These are phyloP conservation scores for Pollenia angustigena DNA, from an alignment of 2,888 invertebrate species.

Conservation along the genomic window DNA sequence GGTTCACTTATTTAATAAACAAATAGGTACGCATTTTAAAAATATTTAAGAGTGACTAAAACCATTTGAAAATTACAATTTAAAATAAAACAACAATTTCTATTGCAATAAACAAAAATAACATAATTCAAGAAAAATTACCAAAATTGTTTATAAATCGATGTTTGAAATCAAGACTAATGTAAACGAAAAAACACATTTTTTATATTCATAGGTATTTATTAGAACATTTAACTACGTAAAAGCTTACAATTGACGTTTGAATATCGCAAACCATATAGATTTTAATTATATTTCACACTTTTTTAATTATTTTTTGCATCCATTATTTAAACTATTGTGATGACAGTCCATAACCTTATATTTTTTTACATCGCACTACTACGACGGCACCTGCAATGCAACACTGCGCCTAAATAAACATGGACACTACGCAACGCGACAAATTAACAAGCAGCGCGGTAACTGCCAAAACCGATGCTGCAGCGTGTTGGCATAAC, in stretches of 20 bases:
- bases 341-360: constrained; percentile 68
- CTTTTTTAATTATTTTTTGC: constrained; percentile 73
- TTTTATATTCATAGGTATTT: constrained; percentile 43
- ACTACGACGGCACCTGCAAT: constrained; percentile 78
- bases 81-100: not conserved
- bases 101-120: not conserved
- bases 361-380: constrained; percentile 52
- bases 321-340: constrained; percentile 11
- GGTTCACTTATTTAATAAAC: too few species aligned
- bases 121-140: not conserved
- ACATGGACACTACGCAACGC: constrained; percentile 73
- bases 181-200: constrained; percentile 61
- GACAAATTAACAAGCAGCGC: constrained; percentile 78
- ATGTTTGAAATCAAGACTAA: constrained; percentile 58
- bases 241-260: not conserved
- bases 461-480: constrained; percentile 74
- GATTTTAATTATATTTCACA: constrained; percentile 35
- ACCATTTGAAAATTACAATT: too few species aligned
- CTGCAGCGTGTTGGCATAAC: constrained; percentile 53
- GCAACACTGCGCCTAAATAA: constrained; percentile 71
- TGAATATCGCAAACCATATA: not conserved
- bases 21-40: too few species aligned
- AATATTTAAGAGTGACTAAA: too few species aligned
- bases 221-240: constrained; percentile 5
- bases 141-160: constrained; percentile 53